Base-by-base conservation (phyloP, 2,797 vertebrate species). In the Craterocephalus amniculus region DNA sequence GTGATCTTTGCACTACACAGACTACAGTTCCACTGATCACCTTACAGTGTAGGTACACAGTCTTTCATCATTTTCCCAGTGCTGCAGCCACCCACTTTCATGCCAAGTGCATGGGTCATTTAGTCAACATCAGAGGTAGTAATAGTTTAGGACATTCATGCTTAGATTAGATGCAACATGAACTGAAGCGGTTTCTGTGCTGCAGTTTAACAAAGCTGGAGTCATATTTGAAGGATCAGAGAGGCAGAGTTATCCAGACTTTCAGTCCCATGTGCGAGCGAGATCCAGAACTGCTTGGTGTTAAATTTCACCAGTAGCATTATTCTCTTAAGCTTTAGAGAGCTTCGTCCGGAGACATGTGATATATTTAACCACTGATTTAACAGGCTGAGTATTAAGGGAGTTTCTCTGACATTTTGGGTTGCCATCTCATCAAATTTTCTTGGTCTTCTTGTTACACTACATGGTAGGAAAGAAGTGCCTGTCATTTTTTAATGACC, bases 1-100 rank as follows among this genome's bases (percentile, higher is more conserved):
- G 86, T 90, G 83, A 86, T 80, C 13, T 57, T 80, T 82, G 78
- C 64, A 70, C 76, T 63, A n/a, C 7, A 62, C 55, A 81, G 70
- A 81, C 68, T 83, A 57, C 2, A n/a, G 43, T 45, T n/a, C 59
- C 65, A 26, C 79, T 22, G 43, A 68, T 75, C 5, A 1, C 11
- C 70, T 64, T 72, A 49, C 38, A 58, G 51, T 63, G 34, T 79
- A 63, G 38, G 83, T 79, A 83, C 68, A 51, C 68, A 57, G 60
- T 65, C 59, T 43, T 67, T 78, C 51, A 52, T 59, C 35, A 32
- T 76, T 82, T 52, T 86, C 84, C 69, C 60, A 31, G 40, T 56
- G 48, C 61, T 67, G 56, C 58, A 76, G 45, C 61, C 32, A 51
- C 65, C 34, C 56, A 62, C 66, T 78, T 34, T 61, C 51, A 58